Percentiles rank a stretch among this genome's conserved stretches.
These are phyloP conservation scores for Archips crataeganus DNA, from an alignment of 2,888 invertebrate species.

Conservation along the genomic window DNA sequence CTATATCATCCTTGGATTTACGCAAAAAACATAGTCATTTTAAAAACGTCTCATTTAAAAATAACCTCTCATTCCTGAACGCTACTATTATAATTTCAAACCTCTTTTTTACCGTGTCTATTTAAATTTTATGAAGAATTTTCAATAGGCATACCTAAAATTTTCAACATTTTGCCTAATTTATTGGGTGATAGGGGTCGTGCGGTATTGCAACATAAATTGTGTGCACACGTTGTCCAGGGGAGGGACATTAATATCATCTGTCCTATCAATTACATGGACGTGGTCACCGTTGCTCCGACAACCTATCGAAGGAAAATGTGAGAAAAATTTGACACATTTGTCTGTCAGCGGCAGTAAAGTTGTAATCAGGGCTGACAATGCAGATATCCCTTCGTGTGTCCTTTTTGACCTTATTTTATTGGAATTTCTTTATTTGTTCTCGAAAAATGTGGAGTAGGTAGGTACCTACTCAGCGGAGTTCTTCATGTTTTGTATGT, in stretches of 20 bases:
- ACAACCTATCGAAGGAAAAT: slow-evolving; percentile 70
- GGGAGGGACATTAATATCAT: slow-evolving; percentile 75
- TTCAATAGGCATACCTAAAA: not conserved
- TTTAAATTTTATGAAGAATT: slow-evolving; percentile 3
- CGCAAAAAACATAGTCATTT: too few species aligned
- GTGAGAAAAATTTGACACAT: slow-evolving; percentile 68
- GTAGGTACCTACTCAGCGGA: too few species aligned
- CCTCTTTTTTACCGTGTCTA: not conserved
- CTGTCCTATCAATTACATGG: slow-evolving; percentile 78
- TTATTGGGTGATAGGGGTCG: slow-evolving; percentile 44
- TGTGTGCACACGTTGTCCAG: slow-evolving; percentile 68
- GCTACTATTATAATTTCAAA: too few species aligned
- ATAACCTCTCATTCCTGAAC: too few species aligned
- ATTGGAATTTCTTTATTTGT: slow-evolving; percentile 20
- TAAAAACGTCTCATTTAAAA: too few species aligned
- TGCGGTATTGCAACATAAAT: slow-evolving; percentile 75
- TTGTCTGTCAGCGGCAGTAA: slow-evolving; percentile 31
- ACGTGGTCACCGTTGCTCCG: slow-evolving; percentile 68
- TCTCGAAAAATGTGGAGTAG: not conserved
- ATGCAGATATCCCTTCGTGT: slow-evolving; percentile 14
- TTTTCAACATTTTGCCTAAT: slow-evolving; percentile 32
- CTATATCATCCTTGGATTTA: too few species aligned
- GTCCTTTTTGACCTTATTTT: slow-evolving; percentile 5
- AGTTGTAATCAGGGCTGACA: slow-evolving; percentile 36
- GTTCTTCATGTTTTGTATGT: too few species aligned